Conservation (phyloP, 2,797 vertebrate species). For the Columba guinea region DNA sequence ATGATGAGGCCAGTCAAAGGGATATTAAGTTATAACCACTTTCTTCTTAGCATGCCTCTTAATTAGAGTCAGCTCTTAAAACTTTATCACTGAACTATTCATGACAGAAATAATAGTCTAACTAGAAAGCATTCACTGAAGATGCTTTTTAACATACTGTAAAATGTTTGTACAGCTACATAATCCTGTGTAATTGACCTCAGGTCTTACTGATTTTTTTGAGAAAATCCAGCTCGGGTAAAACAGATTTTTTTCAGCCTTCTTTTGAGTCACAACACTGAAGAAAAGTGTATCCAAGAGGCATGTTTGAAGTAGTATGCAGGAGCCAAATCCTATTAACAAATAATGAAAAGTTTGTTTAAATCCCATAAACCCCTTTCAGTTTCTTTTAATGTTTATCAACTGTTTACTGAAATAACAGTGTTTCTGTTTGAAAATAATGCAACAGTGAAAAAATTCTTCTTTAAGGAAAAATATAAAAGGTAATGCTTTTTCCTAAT, state of each 20-base stretch:
- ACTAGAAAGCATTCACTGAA: not conserved
- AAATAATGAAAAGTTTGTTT: constrained; percentile 41
- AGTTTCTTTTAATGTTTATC: constrained; percentile 48
- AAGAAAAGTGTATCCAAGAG: constrained; percentile 12
- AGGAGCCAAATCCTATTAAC: constrained; percentile 44
- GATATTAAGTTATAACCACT: not conserved
- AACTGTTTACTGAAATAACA: constrained; percentile 46
- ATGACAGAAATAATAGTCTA: not conserved
- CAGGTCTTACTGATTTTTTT: not conserved
- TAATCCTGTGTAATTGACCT: constrained; percentile 21
- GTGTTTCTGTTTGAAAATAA: not conserved
- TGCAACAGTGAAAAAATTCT: not conserved
- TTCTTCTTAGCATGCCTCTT: not conserved
- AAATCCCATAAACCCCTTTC: constrained; percentile 26
- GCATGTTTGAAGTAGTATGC: not conserved
- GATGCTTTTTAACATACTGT: not conserved
- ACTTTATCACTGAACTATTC: constrained; percentile 14
- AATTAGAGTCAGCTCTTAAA: not conserved
- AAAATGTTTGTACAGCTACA: constrained; percentile 5
- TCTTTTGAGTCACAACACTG: constrained; percentile 22
- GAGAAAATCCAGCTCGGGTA: not conserved
- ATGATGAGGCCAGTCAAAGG: not conserved
- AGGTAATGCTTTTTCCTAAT: constrained; percentile 28
- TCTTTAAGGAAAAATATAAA: constrained; percentile 24
- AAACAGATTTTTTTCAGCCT: not conserved